These are phyloP conservation scores for Andrena hattorfiana DNA, from an alignment of 2,888 invertebrate genomes.

Conservation along the genomic window DNA sequence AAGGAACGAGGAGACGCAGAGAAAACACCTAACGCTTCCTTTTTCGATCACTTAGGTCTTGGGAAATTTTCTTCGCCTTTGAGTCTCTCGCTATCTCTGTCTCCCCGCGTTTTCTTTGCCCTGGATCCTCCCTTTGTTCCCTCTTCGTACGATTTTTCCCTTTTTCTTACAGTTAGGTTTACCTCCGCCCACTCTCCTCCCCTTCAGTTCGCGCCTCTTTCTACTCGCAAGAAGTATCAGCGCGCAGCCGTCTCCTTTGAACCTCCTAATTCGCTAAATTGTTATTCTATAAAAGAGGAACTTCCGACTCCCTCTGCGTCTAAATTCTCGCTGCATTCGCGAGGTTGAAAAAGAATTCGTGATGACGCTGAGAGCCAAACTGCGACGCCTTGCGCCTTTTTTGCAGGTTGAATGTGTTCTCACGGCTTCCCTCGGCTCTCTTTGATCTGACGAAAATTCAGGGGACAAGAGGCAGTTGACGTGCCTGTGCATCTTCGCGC, in stretches of 20 bases:
- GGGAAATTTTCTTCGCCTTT: constrained; percentile 73
- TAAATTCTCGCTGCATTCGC: constrained; percentile 29
- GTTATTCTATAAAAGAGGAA: constrained; percentile 78
- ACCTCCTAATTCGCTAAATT: constrained; percentile 81
- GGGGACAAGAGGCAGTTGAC: no score
- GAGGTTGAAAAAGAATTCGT: constrained; percentile 58
- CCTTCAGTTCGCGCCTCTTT: neutral
- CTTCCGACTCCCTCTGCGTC: constrained; percentile 53
- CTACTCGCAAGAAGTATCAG: constrained; percentile 55
- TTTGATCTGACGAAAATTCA: constrained; percentile 21
- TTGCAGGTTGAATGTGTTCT: neutral
- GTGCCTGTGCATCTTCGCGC: neutral
- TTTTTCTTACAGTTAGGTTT: neutral
- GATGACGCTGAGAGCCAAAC: constrained; percentile 32
- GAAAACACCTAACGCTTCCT: constrained; percentile 60
- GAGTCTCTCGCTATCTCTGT: constrained; percentile 39
- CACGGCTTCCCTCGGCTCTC: neutral
- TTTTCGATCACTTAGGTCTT: constrained; percentile 73
- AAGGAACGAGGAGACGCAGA: constrained; percentile 32
- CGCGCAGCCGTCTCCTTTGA: constrained; percentile 71
- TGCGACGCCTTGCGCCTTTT: neutral
- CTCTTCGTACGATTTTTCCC: neutral
- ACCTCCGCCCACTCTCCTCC: constrained; percentile 12
- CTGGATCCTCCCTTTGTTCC: constrained; percentile 26
- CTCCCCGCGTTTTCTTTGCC: constrained; percentile 11